A percentile compares a stretch with the other conserved stretches of the same genome.
Evolutionary conservation across 2,113 vertebrate genomes (phyloP).

Genomic region (Pluvialis apricaria): DNA sequence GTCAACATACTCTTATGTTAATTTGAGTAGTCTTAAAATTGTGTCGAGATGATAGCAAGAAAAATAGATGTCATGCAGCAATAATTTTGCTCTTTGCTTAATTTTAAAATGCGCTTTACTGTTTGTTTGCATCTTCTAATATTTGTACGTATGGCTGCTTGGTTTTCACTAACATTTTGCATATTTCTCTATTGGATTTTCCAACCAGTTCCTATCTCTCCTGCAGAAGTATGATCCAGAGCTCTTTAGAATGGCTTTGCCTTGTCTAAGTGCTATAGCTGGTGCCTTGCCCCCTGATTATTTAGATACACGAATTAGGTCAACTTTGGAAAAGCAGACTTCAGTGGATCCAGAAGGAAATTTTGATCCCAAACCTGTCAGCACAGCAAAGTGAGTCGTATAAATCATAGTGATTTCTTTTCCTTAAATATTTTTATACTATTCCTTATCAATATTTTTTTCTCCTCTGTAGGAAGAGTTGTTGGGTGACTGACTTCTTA

Average conservation of each 20-base stretch:
- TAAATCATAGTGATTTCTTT: neutral
- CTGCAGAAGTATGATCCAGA: conserved; percentile 93
- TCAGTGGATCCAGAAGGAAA: conserved; percentile 93
- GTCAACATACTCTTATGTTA: neutral
- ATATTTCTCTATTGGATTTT: conserved; percentile 71
- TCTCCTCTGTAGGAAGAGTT: neutral
- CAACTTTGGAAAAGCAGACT: conserved; percentile 86
- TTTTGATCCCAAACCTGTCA: conserved; percentile 96
- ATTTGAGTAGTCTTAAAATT: neutral
- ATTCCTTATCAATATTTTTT: neutral
- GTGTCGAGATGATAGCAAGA: neutral
- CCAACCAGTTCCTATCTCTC: conserved; percentile 72
- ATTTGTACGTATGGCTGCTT: neutral
- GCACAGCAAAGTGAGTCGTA: conserved; percentile 87
- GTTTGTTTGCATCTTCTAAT: conserved; percentile 14
- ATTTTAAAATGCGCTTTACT: neutral
- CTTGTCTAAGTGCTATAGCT: conserved; percentile 95
- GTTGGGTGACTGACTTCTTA: neutral
- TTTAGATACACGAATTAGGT: conserved; percentile 85
- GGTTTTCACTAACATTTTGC: conserved; percentile 57
- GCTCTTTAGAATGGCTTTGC: conserved; percentile 97
- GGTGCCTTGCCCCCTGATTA: conserved; percentile 96
- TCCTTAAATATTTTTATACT: neutral
- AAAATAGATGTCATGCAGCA: neutral
- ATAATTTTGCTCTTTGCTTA: neutral